These are phyloP conservation scores for Alitta virens DNA, from an alignment of 2,888 invertebrate genomes.

Conservation along the genomic window DNA sequence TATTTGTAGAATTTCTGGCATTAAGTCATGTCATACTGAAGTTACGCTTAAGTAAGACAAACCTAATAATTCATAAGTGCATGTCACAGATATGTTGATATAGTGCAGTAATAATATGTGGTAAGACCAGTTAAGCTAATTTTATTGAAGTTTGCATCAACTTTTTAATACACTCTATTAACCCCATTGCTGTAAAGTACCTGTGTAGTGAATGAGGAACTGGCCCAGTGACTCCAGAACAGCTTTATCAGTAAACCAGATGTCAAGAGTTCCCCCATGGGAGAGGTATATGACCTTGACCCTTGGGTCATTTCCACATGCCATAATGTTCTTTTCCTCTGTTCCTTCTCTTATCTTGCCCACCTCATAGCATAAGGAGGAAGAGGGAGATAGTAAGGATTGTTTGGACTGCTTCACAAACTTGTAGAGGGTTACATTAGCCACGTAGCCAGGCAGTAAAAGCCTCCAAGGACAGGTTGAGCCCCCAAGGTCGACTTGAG, in stretches of 20 bases:
- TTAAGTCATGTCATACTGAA: too few relatives aligned
- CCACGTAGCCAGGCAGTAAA: background rate
- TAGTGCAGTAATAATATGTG: too few relatives aligned
- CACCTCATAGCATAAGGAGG: slow-evolving; percentile 9
- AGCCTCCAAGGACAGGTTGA: slow-evolving; percentile 7
- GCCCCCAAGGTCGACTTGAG: background rate
- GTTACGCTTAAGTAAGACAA: too few relatives aligned
- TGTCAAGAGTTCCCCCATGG: slow-evolving; percentile 1
- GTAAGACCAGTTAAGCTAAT: too few relatives aligned
- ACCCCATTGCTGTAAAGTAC: too few relatives aligned
- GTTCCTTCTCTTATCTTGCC: slow-evolving; percentile 9
- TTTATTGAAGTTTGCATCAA: too few relatives aligned
- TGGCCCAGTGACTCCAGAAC: slow-evolving; percentile 6
- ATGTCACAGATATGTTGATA: too few relatives aligned
- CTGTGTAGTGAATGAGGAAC: slow-evolving; percentile 19
- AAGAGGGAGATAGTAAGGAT: background rate
- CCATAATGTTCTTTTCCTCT: slow-evolving; percentile 3
- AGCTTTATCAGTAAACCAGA: slow-evolving; percentile 12
- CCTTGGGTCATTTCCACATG: slow-evolving; percentile 7
- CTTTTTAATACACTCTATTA: too few relatives aligned
- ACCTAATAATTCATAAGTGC: too few relatives aligned
- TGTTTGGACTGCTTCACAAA: background rate
- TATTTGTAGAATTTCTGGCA: too few relatives aligned
- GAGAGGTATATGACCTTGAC: slow-evolving; percentile 12
- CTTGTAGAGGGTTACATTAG: slow-evolving; percentile 11